A percentile compares a stretch with the other conserved stretches of the same genome.
Evolutionary conservation across 2,113 vertebrate genomes (phyloP).

Genomic region (Nannobrachium achirus): DNA sequence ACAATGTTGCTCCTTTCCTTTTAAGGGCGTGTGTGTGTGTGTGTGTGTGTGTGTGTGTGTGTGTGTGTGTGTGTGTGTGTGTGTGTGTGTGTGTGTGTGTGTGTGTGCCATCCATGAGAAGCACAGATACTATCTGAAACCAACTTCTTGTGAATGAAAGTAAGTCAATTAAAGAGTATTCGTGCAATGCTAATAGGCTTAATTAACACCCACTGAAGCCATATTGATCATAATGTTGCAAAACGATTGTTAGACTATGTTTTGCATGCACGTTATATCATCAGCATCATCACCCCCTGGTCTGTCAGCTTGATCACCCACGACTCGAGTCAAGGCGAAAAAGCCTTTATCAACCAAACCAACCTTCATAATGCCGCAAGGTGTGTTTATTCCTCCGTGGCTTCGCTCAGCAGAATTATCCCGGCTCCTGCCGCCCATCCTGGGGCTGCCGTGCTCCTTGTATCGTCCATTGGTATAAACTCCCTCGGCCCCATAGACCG

Average conservation of each 20-base stretch:
- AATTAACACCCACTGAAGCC: neutral
- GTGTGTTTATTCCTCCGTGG: conserved; percentile 75
- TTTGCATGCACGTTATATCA: neutral
- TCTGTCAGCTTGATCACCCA: conserved; percentile 55
- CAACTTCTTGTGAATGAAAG: neutral
- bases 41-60: conserved; percentile 13
- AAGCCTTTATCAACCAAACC: too few relatives aligned
- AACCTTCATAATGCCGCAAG: conserved; percentile 92
- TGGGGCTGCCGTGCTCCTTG: conserved; percentile 70
- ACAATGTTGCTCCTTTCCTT: too few relatives aligned
- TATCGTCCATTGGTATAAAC: conserved; percentile 78
- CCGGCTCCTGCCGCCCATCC: conserved; percentile 78
- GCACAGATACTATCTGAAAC: neutral
- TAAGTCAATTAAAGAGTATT: neutral
- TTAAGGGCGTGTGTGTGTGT: conserved; percentile 3
- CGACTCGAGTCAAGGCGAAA: too few relatives aligned
- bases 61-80: neutral
- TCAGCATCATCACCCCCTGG: conserved; percentile 2
- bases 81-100: conserved; percentile 4
- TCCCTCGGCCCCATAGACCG: conserved; percentile 71
- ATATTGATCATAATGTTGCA: neutral
- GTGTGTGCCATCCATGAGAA: conserved; percentile 5
- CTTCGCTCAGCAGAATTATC: conserved; percentile 84
- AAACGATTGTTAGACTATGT: neutral
- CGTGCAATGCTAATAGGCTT: neutral